Conservation (phyloP, 1,140 invertebrate species). For the Oppia nitens region DNA sequence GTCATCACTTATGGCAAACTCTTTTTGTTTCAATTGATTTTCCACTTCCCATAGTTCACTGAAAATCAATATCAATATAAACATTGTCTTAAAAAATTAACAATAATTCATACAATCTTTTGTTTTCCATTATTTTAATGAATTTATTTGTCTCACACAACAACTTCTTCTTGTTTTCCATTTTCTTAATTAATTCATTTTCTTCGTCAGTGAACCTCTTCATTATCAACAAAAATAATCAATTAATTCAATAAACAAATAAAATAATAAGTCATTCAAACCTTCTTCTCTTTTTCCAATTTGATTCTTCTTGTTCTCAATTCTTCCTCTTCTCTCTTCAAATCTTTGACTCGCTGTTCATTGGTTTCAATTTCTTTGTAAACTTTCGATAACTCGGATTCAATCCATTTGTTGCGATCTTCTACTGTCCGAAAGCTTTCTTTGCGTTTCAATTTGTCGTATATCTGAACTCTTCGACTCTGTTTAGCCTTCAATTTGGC, state of each 20-base stretch:
- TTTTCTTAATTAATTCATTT: conserved; percentile 3
- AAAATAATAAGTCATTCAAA: conserved; percentile 59
- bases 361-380: conserved; percentile 37
- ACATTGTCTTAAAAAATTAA: conserved; percentile 77
- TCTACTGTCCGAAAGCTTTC: conserved; percentile 91
- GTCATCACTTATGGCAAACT: conserved; percentile 83
- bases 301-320: conserved; percentile 62
- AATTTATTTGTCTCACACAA: conserved; percentile 41
- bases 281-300: conserved; percentile 64
- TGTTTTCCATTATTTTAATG: conserved; percentile 62
- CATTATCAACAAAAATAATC: conserved; percentile 51
- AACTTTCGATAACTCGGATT: conserved; percentile 64
- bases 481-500: conserved; percentile 69
- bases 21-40: conserved; percentile 74
- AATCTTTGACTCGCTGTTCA: conserved; percentile 46
- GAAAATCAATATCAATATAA: conserved; percentile 46
- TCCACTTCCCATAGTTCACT: conserved; percentile 86
- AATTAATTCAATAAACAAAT: conserved; percentile 61
- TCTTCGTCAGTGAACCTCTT: conserved; percentile 1
- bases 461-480: conserved; percentile 93
- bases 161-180: conserved; percentile 12
- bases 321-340: conserved; percentile 64
- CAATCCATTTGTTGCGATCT: conserved; percentile 91
- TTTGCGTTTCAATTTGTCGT: conserved; percentile 92
- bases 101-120: conserved; percentile 52